These are phyloP conservation scores for Sitta carolinensis DNA, from an alignment of 2,797 vertebrate species.

Conservation along the genomic window DNA sequence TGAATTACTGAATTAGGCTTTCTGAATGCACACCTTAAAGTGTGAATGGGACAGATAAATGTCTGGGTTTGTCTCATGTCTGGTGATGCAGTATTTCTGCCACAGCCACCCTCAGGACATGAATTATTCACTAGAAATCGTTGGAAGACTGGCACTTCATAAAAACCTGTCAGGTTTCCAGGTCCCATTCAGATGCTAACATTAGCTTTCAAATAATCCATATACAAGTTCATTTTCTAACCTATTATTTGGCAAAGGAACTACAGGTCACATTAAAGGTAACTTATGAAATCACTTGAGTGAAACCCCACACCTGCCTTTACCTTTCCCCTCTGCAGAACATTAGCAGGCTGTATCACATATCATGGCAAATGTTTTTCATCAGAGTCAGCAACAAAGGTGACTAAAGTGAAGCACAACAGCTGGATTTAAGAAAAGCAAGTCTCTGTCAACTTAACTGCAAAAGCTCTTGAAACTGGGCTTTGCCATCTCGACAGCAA, in stretches of 20 bases:
- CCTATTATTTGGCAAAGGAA: background rate
- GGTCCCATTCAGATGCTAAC: constrained; percentile 16
- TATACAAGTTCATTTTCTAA: constrained; percentile 1
- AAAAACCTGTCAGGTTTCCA: constrained; percentile 25
- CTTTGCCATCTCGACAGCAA: background rate
- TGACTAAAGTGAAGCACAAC: background rate
- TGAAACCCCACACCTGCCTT: constrained; percentile 38
- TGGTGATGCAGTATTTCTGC: background rate
- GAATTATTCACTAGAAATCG: constrained; percentile 32
- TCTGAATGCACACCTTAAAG: background rate
- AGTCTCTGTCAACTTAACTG: background rate
- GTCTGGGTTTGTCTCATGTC: background rate
- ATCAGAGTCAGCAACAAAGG: background rate
- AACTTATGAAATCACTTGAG: constrained; percentile 51
- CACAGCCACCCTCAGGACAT: background rate
- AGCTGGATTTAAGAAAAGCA: background rate
- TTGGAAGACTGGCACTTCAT: background rate
- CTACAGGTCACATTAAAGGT: constrained; percentile 2
- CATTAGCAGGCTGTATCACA: background rate
- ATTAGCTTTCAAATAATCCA: background rate
- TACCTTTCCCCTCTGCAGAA: background rate
- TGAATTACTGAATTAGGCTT: background rate
- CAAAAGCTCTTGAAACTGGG: background rate
- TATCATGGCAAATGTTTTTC: constrained; percentile 5
- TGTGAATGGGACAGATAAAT: background rate